phyloP scores from a whole-genome alignment of 2,113 vertebrate genomes.

The Garra rufa region DNA sequence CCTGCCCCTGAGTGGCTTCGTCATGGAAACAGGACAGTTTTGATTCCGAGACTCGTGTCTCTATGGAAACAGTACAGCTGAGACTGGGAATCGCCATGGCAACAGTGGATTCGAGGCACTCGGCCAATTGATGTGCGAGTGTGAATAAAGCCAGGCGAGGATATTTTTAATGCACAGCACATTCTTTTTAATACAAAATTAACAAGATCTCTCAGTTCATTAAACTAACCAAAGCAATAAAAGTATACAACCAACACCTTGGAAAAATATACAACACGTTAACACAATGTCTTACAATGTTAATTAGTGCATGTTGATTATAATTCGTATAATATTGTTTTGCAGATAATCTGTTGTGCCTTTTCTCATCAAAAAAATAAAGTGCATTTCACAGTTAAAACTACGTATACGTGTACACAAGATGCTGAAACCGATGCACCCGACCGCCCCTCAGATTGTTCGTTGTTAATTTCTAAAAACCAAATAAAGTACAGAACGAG shows the following conservation, averaged over 20 bases:
- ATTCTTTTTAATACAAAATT: slow-evolving; percentile 83
- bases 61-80: slow-evolving; percentile 73
- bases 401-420: slow-evolving; percentile 77
- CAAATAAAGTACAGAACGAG: slow-evolving; percentile 9
- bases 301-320: slow-evolving; percentile 82
- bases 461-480: slow-evolving; percentile 29
- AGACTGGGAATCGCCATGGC: slow-evolving; percentile 69
- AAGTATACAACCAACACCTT: slow-evolving; percentile 82
- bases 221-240: slow-evolving; percentile 81
- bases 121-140: slow-evolving; percentile 47
- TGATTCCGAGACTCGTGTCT: slow-evolving; percentile 66
- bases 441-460: slow-evolving; percentile 19
- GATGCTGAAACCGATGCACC: slow-evolving; percentile 70
- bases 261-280: slow-evolving; percentile 84
- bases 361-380: slow-evolving; percentile 79
- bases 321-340: slow-evolving; percentile 76
- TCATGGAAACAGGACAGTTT: slow-evolving; percentile 63
- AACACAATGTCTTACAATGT: slow-evolving; percentile 76
- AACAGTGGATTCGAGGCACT: slow-evolving; percentile 62
- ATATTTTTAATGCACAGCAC: slow-evolving; percentile 78
- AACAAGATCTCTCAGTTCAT: slow-evolving; percentile 78
- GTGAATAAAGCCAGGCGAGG: slow-evolving; percentile 66
- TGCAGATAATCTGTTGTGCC: slow-evolving; percentile 83
- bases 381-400: slow-evolving; percentile 85
- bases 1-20: slow-evolving; percentile 54